phyloP scores from a whole-genome alignment of 2,113 vertebrate species.

The Pelvicachromis taeniatus region DNA sequence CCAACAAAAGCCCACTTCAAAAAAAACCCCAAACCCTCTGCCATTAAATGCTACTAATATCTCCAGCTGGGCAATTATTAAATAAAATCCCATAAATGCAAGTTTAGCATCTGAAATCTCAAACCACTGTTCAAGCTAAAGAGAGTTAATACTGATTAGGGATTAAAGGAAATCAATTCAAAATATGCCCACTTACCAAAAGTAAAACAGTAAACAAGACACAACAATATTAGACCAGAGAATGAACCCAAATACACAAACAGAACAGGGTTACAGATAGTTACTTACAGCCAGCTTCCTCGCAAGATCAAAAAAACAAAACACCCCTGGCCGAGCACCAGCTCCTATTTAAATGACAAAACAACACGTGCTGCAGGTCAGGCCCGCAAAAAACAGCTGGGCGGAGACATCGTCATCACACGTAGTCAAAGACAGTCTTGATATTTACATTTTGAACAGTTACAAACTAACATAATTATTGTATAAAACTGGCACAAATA shows the following conservation, averaged over 20 bases:
- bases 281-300: background rate
- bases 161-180: background rate
- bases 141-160: background rate
- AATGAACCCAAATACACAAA: background rate
- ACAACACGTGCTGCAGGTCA: background rate
- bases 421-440: background rate
- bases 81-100: background rate
- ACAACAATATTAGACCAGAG: background rate
- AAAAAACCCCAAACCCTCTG: fast-evolving
- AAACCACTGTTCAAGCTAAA: background rate
- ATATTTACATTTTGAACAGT: background rate
- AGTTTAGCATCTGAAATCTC: background rate
- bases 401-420: background rate
- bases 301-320: background rate
- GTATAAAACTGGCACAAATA: background rate
- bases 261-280: background rate
- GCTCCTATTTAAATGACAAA: background rate
- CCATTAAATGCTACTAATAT: background rate
- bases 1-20: background rate
- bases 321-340: background rate
- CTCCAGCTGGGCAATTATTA: background rate
- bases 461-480: background rate
- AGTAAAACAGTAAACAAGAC: background rate
- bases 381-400: background rate
- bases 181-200: background rate